Evolutionary conservation across 2,797 vertebrate genomes (phyloP).

Genomic region (Babyrousa celebensis): DNA sequence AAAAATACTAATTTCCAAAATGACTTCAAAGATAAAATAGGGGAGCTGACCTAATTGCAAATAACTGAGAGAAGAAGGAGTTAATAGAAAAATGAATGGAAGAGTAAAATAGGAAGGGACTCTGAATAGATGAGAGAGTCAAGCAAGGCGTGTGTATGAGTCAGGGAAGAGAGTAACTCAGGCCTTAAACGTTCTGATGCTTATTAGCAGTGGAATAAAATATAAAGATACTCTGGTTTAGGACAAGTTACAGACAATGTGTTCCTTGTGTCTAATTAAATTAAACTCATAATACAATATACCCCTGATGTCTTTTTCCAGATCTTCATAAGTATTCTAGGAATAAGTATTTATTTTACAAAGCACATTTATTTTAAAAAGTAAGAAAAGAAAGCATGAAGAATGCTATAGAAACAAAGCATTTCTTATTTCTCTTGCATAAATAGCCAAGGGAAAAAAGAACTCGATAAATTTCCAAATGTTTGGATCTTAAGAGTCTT

Average conservation of each 20-base stretch:
- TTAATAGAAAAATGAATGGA: neutral
- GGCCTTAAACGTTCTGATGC: neutral
- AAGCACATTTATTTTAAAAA: slow-evolving; percentile 12
- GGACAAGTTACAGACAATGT: neutral
- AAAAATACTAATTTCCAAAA: neutral
- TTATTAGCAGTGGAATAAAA: neutral
- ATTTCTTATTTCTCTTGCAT: slow-evolving; percentile 45
- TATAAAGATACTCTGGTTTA: neutral
- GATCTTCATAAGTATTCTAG: slow-evolving; percentile 38
- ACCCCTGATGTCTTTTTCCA: neutral
- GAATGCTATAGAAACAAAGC: neutral
- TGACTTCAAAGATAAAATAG: neutral
- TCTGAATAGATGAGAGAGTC: neutral
- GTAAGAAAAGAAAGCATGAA: neutral
- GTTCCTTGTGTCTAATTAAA: neutral
- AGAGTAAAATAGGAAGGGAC: neutral
- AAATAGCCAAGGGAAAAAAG: slow-evolving; percentile 4
- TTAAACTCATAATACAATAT: neutral
- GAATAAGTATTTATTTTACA: slow-evolving; percentile 62
- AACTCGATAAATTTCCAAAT: slow-evolving; percentile 11
- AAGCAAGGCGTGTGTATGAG: neutral
- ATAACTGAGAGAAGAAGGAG: neutral
- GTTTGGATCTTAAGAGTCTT: slow-evolving; percentile 51
- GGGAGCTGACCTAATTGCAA: neutral
- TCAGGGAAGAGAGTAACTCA: neutral